Base-by-base conservation (phyloP, 2,888 invertebrate species). In the Drosophila longiperda region DNA sequence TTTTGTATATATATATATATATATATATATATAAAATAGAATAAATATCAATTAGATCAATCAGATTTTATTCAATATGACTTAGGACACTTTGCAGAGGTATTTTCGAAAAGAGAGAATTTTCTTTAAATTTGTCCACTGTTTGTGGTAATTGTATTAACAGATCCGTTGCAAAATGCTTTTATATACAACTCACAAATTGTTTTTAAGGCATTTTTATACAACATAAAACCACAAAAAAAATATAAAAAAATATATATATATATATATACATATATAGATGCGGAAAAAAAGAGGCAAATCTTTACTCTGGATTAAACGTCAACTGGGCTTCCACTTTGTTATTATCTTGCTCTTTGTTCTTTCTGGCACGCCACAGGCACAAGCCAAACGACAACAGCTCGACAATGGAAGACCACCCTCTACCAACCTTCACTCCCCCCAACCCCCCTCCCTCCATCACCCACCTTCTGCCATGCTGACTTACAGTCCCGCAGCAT, bases 331-430 rank as follows among this genome's bases (percentile, higher is more conserved):
- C 65, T 60, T 65, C 59, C 42, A 62, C 57, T 73, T 78, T 78
- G 66, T 66, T 78, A 73, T 73, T 64, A 73, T 78, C 69, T 69
- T 64, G 66, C 59, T 61, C 73, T 78, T 78, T 76, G 36, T 62
- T 58, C 42, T 38, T 15, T 38, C 53, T 55, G 38, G 38, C 38
- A 38, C 38, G 75, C 75, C 76, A 42, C 63, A 71, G 66, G 76
- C 76, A 29, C 49, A 62, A 63, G 73, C 67, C 72, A 76, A 62
- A 72, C 76, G 72, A 75, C 76, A 67, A 67, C 61, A 67, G 54
- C 54, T 55, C 61, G 17, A 76, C 76, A 76, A 77, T 77, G 77
- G 62, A 66, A 65, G 73, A 57, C n/a, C 65, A n/a, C 57, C 62
- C 33, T 12, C 29, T 6, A 29, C 29, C 29, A 29, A 29, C 29